These are phyloP conservation scores for Microtus oregoni DNA, from an alignment of 2,113 vertebrate genomes.

Conservation along the genomic window DNA sequence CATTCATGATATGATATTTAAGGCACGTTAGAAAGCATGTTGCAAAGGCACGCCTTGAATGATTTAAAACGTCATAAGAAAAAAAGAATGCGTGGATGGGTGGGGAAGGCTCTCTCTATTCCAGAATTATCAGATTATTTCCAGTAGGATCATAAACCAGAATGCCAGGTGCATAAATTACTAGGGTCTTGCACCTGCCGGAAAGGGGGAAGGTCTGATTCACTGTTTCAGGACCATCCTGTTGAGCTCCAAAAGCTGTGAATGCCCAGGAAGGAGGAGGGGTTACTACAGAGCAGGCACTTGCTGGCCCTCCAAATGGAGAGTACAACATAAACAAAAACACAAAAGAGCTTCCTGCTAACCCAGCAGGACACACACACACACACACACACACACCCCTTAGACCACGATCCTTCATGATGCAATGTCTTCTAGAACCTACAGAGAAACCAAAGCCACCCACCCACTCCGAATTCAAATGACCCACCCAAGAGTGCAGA, in stretches of 20 bases:
- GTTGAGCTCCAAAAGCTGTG: conserved; percentile 23
- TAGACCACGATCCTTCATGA: not conserved
- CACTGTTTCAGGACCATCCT: conserved; percentile 72
- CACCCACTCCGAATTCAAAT: not conserved
- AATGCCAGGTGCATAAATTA: conserved; percentile 57
- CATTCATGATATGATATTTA: not conserved
- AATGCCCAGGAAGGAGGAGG: not conserved
- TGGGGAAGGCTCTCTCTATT: not conserved
- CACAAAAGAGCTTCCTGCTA: not conserved
- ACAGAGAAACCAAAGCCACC: not conserved
- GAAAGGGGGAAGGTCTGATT: conserved; percentile 67
- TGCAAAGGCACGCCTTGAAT: not conserved
- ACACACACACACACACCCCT: not conserved
- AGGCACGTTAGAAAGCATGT: not conserved
- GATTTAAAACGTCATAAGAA: conserved; percentile 18
- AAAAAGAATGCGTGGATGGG: not conserved
- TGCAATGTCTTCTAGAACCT: not conserved
- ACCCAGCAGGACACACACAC: not conserved
- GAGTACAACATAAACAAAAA: not conserved
- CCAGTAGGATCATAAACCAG: conserved; percentile 27
- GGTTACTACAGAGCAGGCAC: not conserved
- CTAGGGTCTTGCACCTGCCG: conserved; percentile 57
- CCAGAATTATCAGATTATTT: not conserved
- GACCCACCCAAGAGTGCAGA: conserved; percentile 31
- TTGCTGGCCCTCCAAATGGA: not conserved